These are phyloP conservation scores for Amblyornis subalaris DNA, from an alignment of 2,113 vertebrate species.

Conservation along the genomic window DNA sequence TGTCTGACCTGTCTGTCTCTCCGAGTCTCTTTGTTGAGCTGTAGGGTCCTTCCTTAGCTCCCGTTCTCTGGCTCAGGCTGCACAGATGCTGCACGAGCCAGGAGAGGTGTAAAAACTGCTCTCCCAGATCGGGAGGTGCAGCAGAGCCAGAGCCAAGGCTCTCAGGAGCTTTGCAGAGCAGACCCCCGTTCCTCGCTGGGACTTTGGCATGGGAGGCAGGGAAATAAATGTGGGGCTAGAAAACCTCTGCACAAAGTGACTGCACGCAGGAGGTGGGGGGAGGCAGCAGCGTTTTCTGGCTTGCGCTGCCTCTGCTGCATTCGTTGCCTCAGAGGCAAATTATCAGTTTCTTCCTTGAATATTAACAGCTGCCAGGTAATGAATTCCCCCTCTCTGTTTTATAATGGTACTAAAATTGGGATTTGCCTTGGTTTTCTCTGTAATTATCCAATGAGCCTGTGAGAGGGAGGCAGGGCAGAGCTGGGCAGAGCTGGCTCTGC, in stretches of 20 bases:
- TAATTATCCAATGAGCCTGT: conserved; percentile 29
- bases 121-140: not conserved
- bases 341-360: conserved; percentile 57
- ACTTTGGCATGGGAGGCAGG: not conserved
- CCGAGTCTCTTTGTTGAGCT: not conserved
- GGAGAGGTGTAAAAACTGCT: not conserved
- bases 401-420: conserved; percentile 66
- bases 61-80: not conserved
- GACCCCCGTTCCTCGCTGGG: not conserved
- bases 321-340: conserved; percentile 28
- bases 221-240: not conserved
- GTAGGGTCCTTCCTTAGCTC: not conserved
- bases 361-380: conserved; percentile 64
- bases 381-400: conserved; percentile 66
- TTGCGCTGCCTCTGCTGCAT: conserved; percentile 27
- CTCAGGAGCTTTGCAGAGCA: not conserved
- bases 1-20: not conserved
- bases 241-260: not conserved
- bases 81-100: not conserved
- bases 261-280: not conserved
- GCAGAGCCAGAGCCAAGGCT: not conserved
- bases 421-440: conserved; percentile 57
- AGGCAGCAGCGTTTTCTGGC: not conserved
- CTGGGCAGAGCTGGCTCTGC: not conserved
- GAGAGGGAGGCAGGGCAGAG: conserved; percentile 15